These are phyloP conservation scores for Nothocercus julius DNA, from an alignment of 2,113 vertebrate species.

Conservation along the genomic window DNA sequence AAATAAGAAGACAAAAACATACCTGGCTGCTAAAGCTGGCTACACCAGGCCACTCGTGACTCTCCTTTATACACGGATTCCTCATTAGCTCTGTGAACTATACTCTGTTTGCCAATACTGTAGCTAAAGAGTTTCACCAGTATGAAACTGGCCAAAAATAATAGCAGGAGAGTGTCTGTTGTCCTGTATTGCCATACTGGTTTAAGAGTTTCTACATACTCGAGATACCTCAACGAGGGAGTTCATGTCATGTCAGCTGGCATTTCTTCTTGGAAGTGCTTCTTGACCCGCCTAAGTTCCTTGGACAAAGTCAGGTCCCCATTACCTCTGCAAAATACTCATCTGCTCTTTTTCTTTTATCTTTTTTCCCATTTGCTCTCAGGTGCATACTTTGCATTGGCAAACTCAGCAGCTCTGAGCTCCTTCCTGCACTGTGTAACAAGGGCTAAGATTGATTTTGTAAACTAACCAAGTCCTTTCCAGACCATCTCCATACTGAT, in stretches of 20 bases:
- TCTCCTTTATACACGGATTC: not conserved
- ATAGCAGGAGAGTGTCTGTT: not conserved
- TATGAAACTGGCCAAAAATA: not conserved
- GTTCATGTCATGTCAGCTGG: not conserved
- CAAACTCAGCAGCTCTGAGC: not conserved
- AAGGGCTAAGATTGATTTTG: not conserved
- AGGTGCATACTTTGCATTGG: not conserved
- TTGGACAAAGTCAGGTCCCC: not conserved
- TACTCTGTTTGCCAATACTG: not conserved
- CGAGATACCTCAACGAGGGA: not conserved
- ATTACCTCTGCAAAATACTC: not conserved
- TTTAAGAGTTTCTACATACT: not conserved
- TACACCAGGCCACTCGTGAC: not conserved
- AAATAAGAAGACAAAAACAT: not conserved
- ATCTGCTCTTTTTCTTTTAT: not conserved
- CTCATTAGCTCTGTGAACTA: not conserved
- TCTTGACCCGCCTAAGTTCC: not conserved
- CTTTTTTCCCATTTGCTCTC: not conserved
- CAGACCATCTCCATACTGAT: not conserved
- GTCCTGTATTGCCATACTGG: not conserved
- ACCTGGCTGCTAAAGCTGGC: not conserved
- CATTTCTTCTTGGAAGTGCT: not conserved
- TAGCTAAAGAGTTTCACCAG: not conserved
- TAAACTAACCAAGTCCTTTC: not conserved
- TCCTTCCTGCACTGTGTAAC: not conserved